phyloP scores from a whole-genome alignment of 2,113 vertebrate genomes.

The Phasianus colchicus region DNA sequence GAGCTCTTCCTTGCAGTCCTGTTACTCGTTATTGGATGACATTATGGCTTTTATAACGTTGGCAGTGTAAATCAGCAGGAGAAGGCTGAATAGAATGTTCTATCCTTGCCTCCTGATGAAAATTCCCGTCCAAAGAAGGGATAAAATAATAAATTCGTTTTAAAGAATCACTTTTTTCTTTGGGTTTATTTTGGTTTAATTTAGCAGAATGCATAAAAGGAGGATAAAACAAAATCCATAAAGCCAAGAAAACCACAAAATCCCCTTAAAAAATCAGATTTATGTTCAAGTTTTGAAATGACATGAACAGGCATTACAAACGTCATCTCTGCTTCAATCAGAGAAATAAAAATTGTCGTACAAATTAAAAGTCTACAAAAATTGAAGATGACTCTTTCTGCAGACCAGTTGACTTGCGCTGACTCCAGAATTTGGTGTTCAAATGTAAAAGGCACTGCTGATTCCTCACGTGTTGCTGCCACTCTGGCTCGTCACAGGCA shows the following conservation, averaged over 20 bases:
- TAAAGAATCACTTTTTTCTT: conserved; percentile 58
- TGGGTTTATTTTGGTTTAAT: conserved; percentile 61
- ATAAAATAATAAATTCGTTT: conserved; percentile 60
- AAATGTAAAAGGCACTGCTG: background rate
- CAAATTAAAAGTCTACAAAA: conserved; percentile 45
- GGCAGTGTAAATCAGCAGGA: conserved; percentile 53
- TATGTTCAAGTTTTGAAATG: conserved; percentile 50
- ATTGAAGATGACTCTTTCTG: conserved; percentile 13
- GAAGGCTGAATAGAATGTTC: conserved; percentile 49
- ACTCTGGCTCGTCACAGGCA: background rate
- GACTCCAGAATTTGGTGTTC: background rate
- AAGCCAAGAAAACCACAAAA: conserved; percentile 67
- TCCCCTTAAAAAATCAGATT: conserved; percentile 61
- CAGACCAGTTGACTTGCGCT: background rate
- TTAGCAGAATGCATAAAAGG: conserved; percentile 61
- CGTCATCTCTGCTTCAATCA: conserved; percentile 21
- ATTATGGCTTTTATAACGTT: conserved; percentile 31
- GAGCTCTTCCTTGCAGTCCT: conserved; percentile 57
- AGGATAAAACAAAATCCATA: conserved; percentile 32
- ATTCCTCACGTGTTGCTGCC: background rate
- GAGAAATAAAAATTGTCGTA: conserved; percentile 19
- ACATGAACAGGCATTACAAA: conserved; percentile 40
- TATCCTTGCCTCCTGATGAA: conserved; percentile 45
- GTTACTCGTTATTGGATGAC: conserved; percentile 56
- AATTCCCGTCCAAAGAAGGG: conserved; percentile 65